Base-by-base conservation (phyloP, 2,113 vertebrate genomes). In the Erinaceus europaeus region DNA sequence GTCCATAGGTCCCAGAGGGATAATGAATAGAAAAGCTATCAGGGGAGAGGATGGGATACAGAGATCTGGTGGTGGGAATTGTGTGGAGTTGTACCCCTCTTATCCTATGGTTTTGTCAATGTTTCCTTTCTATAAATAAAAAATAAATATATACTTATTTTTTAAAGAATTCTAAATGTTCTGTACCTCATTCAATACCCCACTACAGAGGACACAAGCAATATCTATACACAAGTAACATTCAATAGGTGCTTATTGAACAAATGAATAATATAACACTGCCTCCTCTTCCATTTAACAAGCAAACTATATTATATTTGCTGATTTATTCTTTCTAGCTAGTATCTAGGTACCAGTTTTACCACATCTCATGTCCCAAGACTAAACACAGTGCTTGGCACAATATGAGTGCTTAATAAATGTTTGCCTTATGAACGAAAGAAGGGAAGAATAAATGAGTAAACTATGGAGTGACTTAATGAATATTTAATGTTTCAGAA, bases 401-500 rank as follows among this genome's bases (percentile, higher is more conserved):
- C 78, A 23, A 25, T 32, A 29, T 75, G 9, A 59, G 44, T 61
- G 34, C 55, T 87, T 86, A 62, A 85, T 76, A 77, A 81, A 62
- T 67, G 44, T 90, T 86, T 82, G 48, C 61, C 20, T 42, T 62
- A 55, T 86, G 77, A 89, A 93, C 78, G 88, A 92, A 82, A 59
- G 69, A 88, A 89, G 52, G 86, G 86, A 62, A 50, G 53, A 52
- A 61, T 69, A 48, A 61, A 53, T 50, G 75, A 50, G 55, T 78
- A 61, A 77, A 6, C n/a, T 6, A 32, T 1, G 2, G 62, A 73
- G 77, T n/a, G 2, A 34, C 48, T 93, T 61, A 4, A 77, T 92
- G 71, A 94, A 94, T 94, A 89, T 55, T 94, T 91, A 86, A 93
- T 90, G 59, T 90, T 57, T 55, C 42, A 36, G 71, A 69, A 77